Evolutionary conservation across 2,888 invertebrate genomes (phyloP), one percentile per base, ranked within the genome.

Genomic region (Adelognathus sp.): DNA sequence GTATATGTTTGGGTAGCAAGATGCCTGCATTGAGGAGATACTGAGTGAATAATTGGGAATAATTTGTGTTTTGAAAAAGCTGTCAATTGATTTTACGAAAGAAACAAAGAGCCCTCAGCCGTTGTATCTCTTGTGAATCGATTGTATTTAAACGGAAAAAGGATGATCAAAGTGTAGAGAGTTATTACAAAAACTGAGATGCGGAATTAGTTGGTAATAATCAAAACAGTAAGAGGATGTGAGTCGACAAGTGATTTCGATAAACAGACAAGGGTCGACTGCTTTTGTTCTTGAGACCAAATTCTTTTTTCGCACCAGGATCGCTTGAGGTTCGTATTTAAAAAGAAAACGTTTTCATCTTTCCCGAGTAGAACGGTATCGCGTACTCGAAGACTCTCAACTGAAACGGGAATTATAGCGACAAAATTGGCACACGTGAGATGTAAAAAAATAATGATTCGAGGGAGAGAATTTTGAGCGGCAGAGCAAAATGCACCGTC

Each of bases 341-440:
- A 71, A 77, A 80, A 77, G 77, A 63, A 72, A 70, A 54, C 44
- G 52, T 60, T 69, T 56, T 77, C 71, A 61, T 69, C 44, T 72
- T 75, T 52, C 60, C 80, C 56, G 80, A 77, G 80, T 80, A 80
- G 70, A 73, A 78, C 56, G 60, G 56, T 39, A 36, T 76, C 16
- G 27, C 67, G 69, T 75, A 39, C 31, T 80, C 69, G 61, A 46
- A 50, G 71, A 18, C 36, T 52, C 64, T 79, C 75, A 76, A 71
- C 78, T 80, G 77, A 72, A 81, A 72, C 72, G 69, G 56, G n/a
- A n/a, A n/a, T n/a, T n/a, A 50, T 39, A 16, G 46, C 73, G 24
- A 31, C 41, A 67, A 46, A 61, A 60, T 60, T 31, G 52, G 58
- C 56, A 46, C 56, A 46, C 41, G 18, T 39, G 31, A 14, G 11